Conservation (phyloP, 2,888 invertebrate species). For the Thera obeliscata region DNA sequence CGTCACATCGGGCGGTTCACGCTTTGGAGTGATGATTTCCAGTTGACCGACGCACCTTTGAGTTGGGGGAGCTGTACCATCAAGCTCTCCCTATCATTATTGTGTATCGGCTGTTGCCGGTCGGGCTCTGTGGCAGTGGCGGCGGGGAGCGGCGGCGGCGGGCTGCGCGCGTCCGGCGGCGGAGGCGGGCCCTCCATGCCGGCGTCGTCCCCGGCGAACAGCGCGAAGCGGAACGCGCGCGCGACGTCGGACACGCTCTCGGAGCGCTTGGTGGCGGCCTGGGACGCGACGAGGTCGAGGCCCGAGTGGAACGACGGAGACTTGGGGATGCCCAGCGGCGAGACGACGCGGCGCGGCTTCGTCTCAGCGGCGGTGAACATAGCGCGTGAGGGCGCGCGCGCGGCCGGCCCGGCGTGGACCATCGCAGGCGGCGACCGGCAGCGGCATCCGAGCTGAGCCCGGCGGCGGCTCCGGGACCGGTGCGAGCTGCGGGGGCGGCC, state of each 20-base stretch:
- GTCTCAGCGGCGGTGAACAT: conserved; percentile 82
- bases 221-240: conserved; percentile 79
- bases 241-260: conserved; percentile 80
- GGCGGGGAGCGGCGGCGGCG: conserved; percentile 64
- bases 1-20: conserved; percentile 10
- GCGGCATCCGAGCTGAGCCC: conserved; percentile 82
- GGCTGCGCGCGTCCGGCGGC: conserved; percentile 74
- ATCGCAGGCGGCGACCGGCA: conserved; percentile 83
- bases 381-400: conserved; percentile 82
- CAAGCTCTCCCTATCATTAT: conserved; percentile 72
- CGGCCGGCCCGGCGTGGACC: conserved; percentile 84
- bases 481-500: conserved; percentile 78
- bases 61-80: conserved; percentile 81
- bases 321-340: conserved; percentile 91
- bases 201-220: conserved; percentile 65
- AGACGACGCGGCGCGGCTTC: conserved; percentile 82
- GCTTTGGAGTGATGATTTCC: conserved; percentile 14
- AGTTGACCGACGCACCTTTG: conserved; percentile 73
- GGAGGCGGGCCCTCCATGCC: conserved; percentile 72
- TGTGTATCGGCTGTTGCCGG: conserved; percentile 59
- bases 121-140: conserved; percentile 62
- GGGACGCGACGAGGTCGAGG: conserved; percentile 90
- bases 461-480: conserved; percentile 80
- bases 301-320: conserved; percentile 95
- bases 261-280: conserved; percentile 75